Evolutionary conservation across 2,113 vertebrate species (phyloP).

Genomic region (Trematocara nigrifrons): DNA sequence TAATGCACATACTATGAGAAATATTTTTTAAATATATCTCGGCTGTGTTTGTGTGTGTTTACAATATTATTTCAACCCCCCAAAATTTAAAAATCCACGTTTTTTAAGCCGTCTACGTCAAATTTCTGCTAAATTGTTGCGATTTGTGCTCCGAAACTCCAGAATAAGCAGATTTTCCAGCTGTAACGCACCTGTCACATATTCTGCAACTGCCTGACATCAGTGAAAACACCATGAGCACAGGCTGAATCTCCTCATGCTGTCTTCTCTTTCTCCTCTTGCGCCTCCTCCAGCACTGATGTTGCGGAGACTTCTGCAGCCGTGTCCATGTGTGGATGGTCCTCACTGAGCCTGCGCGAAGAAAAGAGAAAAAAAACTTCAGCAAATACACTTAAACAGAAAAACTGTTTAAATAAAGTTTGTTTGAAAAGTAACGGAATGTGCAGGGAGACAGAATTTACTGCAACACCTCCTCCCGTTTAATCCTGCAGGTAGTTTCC

Average conservation of each 20-base stretch:
- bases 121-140: neutral
- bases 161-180: neutral
- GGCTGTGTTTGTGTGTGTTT: neutral
- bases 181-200: neutral
- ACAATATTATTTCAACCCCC: neutral
- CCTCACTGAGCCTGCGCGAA: neutral
- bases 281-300: neutral
- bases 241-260: neutral
- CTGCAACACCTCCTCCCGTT: neutral
- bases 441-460: neutral
- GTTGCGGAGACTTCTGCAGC: neutral
- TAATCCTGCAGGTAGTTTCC: neutral
- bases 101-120: neutral
- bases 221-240: neutral
- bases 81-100: neutral
- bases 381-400: neutral
- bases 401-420: neutral
- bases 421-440: neutral
- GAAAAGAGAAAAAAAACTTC: neutral
- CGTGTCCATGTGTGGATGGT: neutral
- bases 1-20: neutral
- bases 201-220: neutral
- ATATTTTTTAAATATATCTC: neutral
- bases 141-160: neutral
- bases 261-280: neutral